These are phyloP conservation scores for Conistra vaccinii DNA, from an alignment of 2,888 invertebrate species.

Conservation along the genomic window DNA sequence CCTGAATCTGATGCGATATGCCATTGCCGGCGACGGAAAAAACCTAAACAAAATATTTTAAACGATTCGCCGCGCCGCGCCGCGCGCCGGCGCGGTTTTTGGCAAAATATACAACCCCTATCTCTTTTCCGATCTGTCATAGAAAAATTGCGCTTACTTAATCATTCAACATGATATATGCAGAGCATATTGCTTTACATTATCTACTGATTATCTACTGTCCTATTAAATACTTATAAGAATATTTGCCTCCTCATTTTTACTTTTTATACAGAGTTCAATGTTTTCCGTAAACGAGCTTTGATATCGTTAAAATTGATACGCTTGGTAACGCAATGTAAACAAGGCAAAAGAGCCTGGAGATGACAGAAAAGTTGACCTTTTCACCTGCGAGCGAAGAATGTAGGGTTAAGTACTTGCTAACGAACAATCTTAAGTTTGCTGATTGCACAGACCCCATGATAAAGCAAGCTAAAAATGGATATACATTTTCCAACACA, in stretches of 20 bases:
- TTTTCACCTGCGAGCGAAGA: neutral
- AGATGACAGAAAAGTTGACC: neutral
- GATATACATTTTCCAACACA: neutral
- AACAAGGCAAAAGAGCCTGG: neutral
- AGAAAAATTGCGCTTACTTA: constrained; percentile 34
- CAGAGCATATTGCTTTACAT: neutral
- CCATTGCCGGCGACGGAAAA: too few relatives aligned
- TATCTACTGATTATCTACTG: neutral
- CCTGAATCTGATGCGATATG: too few relatives aligned
- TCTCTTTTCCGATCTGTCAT: constrained; percentile 26
- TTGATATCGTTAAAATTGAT: constrained; percentile 15
- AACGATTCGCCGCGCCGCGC: too few relatives aligned
- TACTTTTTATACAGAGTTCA: neutral
- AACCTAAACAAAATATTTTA: constrained; percentile 1
- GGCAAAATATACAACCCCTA: neutral
- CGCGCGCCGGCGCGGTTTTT: neutral
- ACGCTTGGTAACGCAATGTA: constrained; percentile 1
- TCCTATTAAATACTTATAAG: neutral
- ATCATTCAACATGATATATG: constrained; percentile 25
- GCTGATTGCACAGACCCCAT: neutral
- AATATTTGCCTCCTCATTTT: neutral
- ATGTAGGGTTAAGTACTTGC: neutral
- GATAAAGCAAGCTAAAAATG: neutral
- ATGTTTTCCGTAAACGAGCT: neutral
- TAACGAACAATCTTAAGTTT: neutral